Evolutionary conservation across 1,140 invertebrate species (phyloP).

Genomic region (Drosophila tani): DNA sequence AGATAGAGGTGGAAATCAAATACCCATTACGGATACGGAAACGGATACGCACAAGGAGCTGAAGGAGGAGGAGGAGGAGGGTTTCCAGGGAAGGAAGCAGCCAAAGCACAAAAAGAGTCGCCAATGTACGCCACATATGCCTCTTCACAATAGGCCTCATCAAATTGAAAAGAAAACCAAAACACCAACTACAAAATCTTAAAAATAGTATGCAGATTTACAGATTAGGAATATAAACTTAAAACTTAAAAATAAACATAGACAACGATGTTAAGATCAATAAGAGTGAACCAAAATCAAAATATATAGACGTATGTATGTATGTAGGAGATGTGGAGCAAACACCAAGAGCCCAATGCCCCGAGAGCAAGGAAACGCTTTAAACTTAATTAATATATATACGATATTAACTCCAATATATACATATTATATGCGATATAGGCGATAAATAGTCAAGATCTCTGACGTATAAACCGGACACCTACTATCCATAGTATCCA

Average conservation of each 20-base stretch:
- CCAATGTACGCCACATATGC: conserved; percentile 8
- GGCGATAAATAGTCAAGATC: conserved; percentile 5
- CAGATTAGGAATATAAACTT: background rate
- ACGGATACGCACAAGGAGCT: conserved; percentile 6
- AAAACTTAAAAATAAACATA: conserved; percentile 6
- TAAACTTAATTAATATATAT: conserved; percentile 42
- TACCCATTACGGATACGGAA: conserved; percentile 21
- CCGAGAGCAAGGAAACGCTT: conserved; percentile 38
- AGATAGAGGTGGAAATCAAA: conserved; percentile 15
- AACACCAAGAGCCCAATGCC: conserved; percentile 9
- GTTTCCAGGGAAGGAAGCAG: background rate
- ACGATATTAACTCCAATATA: conserved; percentile 11
- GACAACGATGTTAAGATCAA: conserved; percentile 36
- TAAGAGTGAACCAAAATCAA: conserved; percentile 41
- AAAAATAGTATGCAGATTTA: background rate
- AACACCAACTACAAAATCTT: conserved; percentile 27
- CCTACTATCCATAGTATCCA: conserved; percentile 38
- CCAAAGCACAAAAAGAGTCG: conserved; percentile 19
- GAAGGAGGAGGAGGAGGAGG: background rate
- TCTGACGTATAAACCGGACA: conserved; percentile 25
- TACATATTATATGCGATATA: conserved; percentile 36
- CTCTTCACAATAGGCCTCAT: conserved; percentile 27
- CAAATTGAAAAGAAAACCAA: conserved; percentile 1
- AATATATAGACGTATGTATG: conserved; percentile 27
- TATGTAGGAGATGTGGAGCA: conserved; percentile 13